Percentiles rank a stretch among this genome's conserved stretches.
Conservation (phyloP, 2,797 vertebrate genomes). For the Florisuga fusca region DNA sequence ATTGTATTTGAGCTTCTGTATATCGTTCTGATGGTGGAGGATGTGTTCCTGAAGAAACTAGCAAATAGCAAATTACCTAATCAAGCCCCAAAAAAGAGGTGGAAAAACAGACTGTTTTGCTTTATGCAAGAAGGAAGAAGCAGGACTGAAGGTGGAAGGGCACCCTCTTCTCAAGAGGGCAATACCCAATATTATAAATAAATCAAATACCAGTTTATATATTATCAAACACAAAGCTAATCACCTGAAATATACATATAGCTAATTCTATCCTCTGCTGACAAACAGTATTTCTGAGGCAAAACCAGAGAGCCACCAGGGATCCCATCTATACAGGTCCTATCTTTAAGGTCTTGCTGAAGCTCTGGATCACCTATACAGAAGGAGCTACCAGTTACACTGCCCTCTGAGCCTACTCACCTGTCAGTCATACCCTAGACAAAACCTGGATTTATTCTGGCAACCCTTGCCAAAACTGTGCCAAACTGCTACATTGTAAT, state of each 20-base stretch:
- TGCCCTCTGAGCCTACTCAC: neutral
- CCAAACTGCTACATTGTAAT: neutral
- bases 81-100: neutral
- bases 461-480: neutral
- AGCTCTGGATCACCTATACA: neutral
- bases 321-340: neutral
- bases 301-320: neutral
- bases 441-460: neutral
- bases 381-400: neutral
- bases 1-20: neutral
- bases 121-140: neutral
- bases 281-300: neutral
- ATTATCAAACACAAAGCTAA: neutral
- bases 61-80: neutral
- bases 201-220: neutral
- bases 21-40: neutral
- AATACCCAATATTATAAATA: neutral
- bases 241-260: neutral
- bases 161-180: neutral
- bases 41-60: neutral
- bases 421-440: neutral
- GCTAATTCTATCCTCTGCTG: neutral
- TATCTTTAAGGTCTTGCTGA: neutral
- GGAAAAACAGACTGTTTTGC: neutral
- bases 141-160: neutral